Evolutionary conservation across 2,888 invertebrate genomes (phyloP).

Genomic region (Drosophila ustulata): DNA sequence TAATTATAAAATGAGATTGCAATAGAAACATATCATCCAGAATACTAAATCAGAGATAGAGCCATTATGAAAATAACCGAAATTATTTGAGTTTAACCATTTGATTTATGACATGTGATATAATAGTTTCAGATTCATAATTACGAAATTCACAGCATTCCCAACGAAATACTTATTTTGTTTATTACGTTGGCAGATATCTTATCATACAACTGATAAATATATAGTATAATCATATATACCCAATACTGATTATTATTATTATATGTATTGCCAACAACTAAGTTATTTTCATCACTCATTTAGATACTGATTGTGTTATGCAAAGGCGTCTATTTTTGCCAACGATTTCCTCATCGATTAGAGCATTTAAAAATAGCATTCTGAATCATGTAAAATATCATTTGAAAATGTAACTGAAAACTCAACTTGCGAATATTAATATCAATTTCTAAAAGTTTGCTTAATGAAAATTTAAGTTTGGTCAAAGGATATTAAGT

Average conservation of each 20-base stretch:
- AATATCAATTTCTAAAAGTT: too few species aligned
- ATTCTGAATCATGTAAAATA: too few species aligned
- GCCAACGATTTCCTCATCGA: too few species aligned
- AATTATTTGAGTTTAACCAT: constrained; percentile 14
- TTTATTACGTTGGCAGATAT: constrained; percentile 13
- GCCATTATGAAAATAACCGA: not conserved
- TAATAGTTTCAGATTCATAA: constrained; percentile 25
- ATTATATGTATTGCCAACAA: not conserved
- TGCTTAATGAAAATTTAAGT: too few species aligned
- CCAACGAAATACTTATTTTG: constrained; percentile 8
- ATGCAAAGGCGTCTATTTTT: not conserved
- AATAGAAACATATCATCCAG: not conserved
- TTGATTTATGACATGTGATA: constrained; percentile 26
- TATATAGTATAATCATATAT: not conserved
- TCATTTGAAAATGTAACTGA: too few species aligned
- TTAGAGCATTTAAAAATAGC: too few species aligned
- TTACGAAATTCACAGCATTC: constrained; percentile 21
- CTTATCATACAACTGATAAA: constrained; percentile 30
- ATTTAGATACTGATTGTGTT: constrained; percentile 1
- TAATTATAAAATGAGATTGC: not conserved
- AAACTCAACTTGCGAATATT: not conserved
- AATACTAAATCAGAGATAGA: not conserved
- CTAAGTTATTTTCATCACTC: constrained; percentile 3
- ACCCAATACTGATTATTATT: not conserved
- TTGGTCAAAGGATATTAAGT: too few species aligned